Conservation (phyloP, 1,140 invertebrate genomes). For the Procambarus virginalis region DNA sequence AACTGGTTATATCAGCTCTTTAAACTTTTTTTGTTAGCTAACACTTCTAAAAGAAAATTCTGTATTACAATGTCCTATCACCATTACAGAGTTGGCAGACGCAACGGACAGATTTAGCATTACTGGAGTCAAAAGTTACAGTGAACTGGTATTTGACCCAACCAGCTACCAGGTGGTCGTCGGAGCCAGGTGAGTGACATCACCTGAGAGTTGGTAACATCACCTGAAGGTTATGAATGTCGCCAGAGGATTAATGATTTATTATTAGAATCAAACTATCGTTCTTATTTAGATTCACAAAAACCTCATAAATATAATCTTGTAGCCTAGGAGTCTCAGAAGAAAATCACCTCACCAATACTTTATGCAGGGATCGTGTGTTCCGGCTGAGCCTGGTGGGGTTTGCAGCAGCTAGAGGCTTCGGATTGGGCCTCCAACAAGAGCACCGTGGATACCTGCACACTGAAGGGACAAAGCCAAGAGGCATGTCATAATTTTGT, state of each 20-base stretch:
- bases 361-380: conserved; percentile 83
- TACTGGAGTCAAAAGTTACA: conserved; percentile 82
- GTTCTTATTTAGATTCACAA: too few species aligned
- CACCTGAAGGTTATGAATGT: too few species aligned
- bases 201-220: too few species aligned
- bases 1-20: too few species aligned
- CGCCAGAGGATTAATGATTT: too few species aligned
- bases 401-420: conserved; percentile 81
- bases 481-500: conserved; percentile 93
- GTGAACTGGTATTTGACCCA: conserved; percentile 87
- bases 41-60: too few species aligned
- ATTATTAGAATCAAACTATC: too few species aligned
- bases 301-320: background rate
- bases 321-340: background rate
- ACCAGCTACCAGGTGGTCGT: conserved; percentile 87
- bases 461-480: conserved; percentile 89
- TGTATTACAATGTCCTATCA: background rate
- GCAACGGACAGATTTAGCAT: conserved; percentile 77
- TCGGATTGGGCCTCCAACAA: conserved; percentile 84
- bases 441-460: conserved; percentile 83
- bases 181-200: conserved; percentile 80
- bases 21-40: too few species aligned
- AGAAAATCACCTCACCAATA: too few species aligned
- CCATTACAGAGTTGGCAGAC: conserved; percentile 74
- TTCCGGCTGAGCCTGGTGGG: conserved; percentile 85